These are phyloP conservation scores for Platysternon megacephalum DNA, from an alignment of 2,113 vertebrate species.

Conservation along the genomic window DNA sequence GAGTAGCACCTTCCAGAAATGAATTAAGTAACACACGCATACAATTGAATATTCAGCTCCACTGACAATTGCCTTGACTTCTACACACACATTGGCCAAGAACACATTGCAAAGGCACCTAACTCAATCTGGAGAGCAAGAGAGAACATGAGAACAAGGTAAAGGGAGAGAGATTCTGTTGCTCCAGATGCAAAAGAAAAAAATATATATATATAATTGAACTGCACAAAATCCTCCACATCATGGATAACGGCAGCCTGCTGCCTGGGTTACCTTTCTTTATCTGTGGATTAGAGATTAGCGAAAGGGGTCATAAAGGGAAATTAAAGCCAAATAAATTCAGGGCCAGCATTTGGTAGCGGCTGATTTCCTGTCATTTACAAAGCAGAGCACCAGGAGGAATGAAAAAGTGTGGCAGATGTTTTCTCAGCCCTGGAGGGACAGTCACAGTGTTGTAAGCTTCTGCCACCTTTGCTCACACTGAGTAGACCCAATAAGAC, in stretches of 20 bases:
- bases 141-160: constrained; percentile 27
- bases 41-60: background rate
- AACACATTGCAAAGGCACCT: constrained; percentile 5
- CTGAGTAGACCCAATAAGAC: background rate
- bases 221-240: constrained; percentile 68
- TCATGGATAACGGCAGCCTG: constrained; percentile 55
- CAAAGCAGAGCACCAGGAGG: constrained; percentile 10
- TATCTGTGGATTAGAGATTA: constrained; percentile 72
- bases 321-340: constrained; percentile 74
- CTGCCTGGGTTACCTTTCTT: constrained; percentile 70
- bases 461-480: rapidly evolving
- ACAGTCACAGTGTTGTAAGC: background rate
- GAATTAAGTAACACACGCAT: background rate
- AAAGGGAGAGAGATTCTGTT: constrained; percentile 53
- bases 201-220: constrained; percentile 66
- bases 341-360: constrained; percentile 40
- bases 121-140: background rate
- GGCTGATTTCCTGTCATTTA: constrained; percentile 41
- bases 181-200: constrained; percentile 8
- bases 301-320: constrained; percentile 64
- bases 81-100: background rate
- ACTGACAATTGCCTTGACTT: background rate
- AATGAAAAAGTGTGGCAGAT: constrained; percentile 25
- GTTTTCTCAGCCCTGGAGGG: background rate
- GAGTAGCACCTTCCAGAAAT: background rate